Conservation (phyloP, 2,113 vertebrate species). For the Calonectris borealis region DNA sequence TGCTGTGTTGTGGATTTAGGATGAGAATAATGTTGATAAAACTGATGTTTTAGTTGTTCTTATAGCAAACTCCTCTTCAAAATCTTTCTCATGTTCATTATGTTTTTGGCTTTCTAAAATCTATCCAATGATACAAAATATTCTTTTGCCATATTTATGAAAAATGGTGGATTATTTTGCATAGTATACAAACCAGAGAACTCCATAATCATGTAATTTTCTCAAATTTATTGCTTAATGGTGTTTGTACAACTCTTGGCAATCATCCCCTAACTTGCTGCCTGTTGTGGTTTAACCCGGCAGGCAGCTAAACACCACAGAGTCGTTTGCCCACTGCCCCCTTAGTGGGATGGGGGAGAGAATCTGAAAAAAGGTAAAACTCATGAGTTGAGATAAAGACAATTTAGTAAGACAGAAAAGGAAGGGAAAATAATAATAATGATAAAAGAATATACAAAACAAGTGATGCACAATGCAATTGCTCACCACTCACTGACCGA, state of each 20-base stretch:
- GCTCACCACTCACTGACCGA: no score
- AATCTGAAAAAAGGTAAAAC: no score
- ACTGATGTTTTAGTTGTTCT: not conserved
- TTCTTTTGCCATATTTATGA: not conserved
- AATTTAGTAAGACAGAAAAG: no score
- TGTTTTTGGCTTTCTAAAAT: not conserved
- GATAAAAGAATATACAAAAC: no score
- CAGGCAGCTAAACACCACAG: no score
- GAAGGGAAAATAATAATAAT: no score
- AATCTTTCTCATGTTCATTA: not conserved
- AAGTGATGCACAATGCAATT: no score
- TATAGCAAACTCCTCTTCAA: not conserved
- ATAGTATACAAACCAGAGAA: not conserved
- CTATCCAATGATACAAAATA: not conserved
- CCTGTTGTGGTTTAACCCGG: not conserved
- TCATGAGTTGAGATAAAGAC: no score
- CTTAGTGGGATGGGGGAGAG: no score
- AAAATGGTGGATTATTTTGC: not conserved
- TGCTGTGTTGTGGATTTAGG: not conserved
- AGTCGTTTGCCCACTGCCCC: no score
- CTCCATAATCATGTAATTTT: not conserved
- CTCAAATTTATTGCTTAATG: not conserved
- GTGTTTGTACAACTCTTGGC: not conserved
- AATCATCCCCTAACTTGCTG: conserved; percentile 10
- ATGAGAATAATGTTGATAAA: not conserved